Percentiles rank a stretch among this genome's conserved stretches.
Evolutionary conservation across 2,888 invertebrate genomes (phyloP).

Genomic region (Periphyllus acericola): DNA sequence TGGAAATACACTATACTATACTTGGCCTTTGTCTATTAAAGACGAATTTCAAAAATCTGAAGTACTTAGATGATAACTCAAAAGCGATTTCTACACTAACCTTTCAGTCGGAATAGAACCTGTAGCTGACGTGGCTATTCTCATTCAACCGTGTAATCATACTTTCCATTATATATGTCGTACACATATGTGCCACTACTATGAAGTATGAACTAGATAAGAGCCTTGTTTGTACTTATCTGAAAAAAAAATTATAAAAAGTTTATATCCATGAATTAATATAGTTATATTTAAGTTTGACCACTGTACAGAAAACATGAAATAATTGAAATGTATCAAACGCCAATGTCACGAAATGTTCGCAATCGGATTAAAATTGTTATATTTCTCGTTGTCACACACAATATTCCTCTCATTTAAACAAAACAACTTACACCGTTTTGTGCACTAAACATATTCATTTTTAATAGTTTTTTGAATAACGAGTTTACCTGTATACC

Average conservation of each 20-base stretch:
- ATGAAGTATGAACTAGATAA: background rate
- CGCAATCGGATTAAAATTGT: too few species aligned
- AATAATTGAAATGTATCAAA: too few species aligned
- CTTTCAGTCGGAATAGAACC: background rate
- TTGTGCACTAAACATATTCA: too few species aligned
- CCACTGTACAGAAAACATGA: too few species aligned
- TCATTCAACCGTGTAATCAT: background rate
- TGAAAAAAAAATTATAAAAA: background rate
- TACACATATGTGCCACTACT: background rate
- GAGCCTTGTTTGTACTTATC: background rate
- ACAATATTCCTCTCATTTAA: too few species aligned
- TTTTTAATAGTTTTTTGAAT: too few species aligned
- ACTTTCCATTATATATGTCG: background rate
- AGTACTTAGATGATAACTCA: too few species aligned
- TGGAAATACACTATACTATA: background rate
- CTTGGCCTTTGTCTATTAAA: background rate
- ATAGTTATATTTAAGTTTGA: too few species aligned
- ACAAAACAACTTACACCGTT: too few species aligned
- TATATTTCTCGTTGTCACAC: too few species aligned
- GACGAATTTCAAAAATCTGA: background rate
- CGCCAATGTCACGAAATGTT: too few species aligned
- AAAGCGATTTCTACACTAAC: background rate
- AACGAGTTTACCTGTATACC: too few species aligned
- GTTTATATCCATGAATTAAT: background rate
- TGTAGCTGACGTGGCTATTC: conserved; percentile 18